These are phyloP conservation scores for Crotalus viridis DNA, from an alignment of 2,113 vertebrate genomes.

Conservation along the genomic window DNA sequence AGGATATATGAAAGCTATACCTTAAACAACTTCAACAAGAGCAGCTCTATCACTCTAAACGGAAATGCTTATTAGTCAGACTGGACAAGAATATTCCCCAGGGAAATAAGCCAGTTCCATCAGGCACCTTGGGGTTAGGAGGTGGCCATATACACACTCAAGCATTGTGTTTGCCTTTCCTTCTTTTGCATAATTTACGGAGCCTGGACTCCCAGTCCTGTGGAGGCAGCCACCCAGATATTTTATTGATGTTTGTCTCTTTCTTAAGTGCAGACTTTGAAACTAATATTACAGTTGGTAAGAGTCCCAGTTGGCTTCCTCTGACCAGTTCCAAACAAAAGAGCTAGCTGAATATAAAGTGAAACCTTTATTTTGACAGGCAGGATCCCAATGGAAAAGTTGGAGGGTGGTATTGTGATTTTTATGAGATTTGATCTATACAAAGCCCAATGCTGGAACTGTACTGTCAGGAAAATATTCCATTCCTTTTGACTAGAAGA, in stretches of 20 bases:
- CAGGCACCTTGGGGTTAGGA: slow-evolving; percentile 20
- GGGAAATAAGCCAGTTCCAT: not conserved
- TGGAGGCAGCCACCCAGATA: slow-evolving; percentile 37
- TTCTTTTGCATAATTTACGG: not conserved
- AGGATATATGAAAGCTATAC: not conserved
- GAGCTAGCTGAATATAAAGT: slow-evolving; percentile 59
- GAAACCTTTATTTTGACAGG: slow-evolving; percentile 65
- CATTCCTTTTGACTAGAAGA: slow-evolving; percentile 38
- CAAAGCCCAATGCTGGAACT: slow-evolving; percentile 37
- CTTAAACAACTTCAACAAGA: slow-evolving; percentile 1
- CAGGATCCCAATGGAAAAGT: slow-evolving; percentile 57
- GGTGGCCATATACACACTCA: slow-evolving; percentile 15
- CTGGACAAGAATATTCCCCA: not conserved
- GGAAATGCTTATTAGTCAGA: slow-evolving; percentile 22
- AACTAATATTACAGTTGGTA: slow-evolving; percentile 51
- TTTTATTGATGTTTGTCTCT: slow-evolving; percentile 38
- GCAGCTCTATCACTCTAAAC: not conserved
- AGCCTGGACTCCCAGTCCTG: not conserved
- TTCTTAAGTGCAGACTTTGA: slow-evolving; percentile 55
- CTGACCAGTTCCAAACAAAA: slow-evolving; percentile 55
- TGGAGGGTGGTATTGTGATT: slow-evolving; percentile 52
- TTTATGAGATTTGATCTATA: slow-evolving; percentile 54
- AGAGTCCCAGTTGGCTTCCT: slow-evolving; percentile 44
- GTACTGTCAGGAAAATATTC: slow-evolving; percentile 50
- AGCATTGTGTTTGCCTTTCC: slow-evolving; percentile 27